These are phyloP conservation scores for Lasioglossum oenotherae DNA, from an alignment of 2,888 invertebrate species.

Conservation along the genomic window DNA sequence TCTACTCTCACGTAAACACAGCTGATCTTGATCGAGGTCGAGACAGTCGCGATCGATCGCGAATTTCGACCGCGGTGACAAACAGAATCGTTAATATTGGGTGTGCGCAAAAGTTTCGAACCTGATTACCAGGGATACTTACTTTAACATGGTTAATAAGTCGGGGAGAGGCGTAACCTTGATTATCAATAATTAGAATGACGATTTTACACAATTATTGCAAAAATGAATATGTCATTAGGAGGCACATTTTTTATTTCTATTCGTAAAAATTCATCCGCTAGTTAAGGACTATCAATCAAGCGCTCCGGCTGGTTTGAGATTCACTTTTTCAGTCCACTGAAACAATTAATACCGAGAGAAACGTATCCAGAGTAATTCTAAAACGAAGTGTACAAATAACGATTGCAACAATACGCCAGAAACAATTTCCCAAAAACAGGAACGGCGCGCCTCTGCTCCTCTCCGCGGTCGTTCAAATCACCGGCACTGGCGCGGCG, in stretches of 20 bases:
- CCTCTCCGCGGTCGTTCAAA: conserved; percentile 5
- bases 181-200: not conserved
- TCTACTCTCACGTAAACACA: conserved; percentile 16
- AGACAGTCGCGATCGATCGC: not conserved
- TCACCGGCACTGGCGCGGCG: not conserved
- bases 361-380: not conserved
- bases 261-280: too few species aligned
- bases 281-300: too few species aligned
- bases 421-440: not conserved
- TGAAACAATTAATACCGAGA: not conserved
- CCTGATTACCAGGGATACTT: too few species aligned
- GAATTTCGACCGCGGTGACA: not conserved
- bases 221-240: not conserved
- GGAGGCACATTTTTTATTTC: too few species aligned
- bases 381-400: not conserved
- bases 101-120: not conserved
- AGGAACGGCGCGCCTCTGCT: not conserved
- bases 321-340: too few species aligned
- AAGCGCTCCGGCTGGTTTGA: too few species aligned
- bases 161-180: not conserved
- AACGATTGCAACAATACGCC: not conserved
- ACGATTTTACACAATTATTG: not conserved
- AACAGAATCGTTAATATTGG: not conserved
- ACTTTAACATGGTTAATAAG: not conserved
- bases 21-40: conserved; percentile 18